Conservation (phyloP, 2,888 invertebrate genomes). For the Papilio demoleus region DNA sequence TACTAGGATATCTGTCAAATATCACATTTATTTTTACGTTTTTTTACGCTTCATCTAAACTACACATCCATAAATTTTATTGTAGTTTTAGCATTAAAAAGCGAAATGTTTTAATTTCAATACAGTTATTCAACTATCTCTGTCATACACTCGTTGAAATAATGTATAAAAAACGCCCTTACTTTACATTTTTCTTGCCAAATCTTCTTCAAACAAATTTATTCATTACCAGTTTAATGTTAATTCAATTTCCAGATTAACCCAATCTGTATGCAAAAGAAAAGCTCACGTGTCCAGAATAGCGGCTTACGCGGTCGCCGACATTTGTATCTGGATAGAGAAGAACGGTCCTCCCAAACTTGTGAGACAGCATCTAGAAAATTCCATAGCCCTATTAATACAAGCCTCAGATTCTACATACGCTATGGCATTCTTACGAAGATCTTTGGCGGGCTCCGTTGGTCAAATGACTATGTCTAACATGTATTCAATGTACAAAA, state of each 20-base stretch:
- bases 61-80: no score
- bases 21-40: no score
- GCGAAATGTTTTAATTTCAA: no score
- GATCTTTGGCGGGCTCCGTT: constrained; percentile 65
- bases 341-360: constrained; percentile 61
- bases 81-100: no score
- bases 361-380: constrained; percentile 73
- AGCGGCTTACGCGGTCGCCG: constrained; percentile 73
- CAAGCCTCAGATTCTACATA: constrained; percentile 68
- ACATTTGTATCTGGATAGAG: constrained; percentile 68
- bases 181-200: no score
- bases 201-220: no score
- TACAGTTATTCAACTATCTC: no score
- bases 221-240: no score
- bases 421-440: constrained; percentile 70
- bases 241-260: constrained; percentile 61
- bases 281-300: constrained; percentile 74
- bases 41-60: no score
- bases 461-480: constrained; percentile 74
- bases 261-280: constrained; percentile 72
- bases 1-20: no score
- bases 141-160: no score
- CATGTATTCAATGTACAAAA: constrained; percentile 73
- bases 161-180: no score
- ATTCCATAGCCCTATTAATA: constrained; percentile 67